phyloP scores from a whole-genome alignment of 2,888 invertebrate genomes.

The Cerceris ruficornis region DNA sequence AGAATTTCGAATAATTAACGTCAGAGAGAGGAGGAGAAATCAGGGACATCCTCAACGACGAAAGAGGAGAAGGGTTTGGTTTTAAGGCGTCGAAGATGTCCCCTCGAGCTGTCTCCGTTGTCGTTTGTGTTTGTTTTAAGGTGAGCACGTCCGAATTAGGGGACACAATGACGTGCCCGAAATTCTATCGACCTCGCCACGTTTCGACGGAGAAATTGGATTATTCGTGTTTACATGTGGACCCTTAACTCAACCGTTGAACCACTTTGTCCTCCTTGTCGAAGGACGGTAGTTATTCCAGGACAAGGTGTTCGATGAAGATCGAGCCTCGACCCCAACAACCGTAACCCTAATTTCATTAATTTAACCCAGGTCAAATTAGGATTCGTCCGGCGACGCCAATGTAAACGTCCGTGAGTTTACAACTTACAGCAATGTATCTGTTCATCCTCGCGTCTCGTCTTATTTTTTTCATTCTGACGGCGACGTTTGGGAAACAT shows the following conservation, averaged over 20 bases:
- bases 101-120: background rate
- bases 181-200: constrained; percentile 70
- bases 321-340: constrained; percentile 47
- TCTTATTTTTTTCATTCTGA: constrained; percentile 23
- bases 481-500: constrained; percentile 5
- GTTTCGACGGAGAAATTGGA: constrained; percentile 69
- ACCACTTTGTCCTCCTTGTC: constrained; percentile 59
- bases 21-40: too few relatives aligned
- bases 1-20: too few relatives aligned
- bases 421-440: background rate
- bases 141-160: constrained; percentile 53
- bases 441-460: background rate
- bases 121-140: constrained; percentile 60
- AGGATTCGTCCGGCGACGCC: constrained; percentile 40
- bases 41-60: background rate
- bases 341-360: constrained; percentile 39
- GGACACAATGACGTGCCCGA: constrained; percentile 59
- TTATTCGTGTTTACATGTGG: constrained; percentile 74
- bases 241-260: constrained; percentile 66
- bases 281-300: constrained; percentile 67
- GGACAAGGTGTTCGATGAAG: constrained; percentile 65
- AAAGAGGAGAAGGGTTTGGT: too few relatives aligned
- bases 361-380: constrained; percentile 47
- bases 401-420: constrained; percentile 35
- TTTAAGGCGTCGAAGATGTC: background rate